phyloP scores from a whole-genome alignment of 2,797 vertebrate species.

The Falco rusticolus region DNA sequence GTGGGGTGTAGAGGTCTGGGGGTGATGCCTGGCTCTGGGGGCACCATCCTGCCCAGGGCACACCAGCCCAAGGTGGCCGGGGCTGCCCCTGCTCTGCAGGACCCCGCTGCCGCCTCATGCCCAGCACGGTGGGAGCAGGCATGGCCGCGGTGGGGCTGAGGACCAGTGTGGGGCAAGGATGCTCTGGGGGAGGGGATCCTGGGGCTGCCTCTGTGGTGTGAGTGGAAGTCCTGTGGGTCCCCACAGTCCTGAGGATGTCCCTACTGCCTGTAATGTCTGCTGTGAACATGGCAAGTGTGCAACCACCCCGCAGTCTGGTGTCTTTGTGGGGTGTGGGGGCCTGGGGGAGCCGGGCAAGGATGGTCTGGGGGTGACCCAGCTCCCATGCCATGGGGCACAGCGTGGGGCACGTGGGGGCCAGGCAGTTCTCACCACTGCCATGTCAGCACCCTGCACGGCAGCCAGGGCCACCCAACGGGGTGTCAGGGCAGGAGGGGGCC shows the following conservation, averaged over 20 bases:
- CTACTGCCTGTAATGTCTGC: conserved; percentile 12
- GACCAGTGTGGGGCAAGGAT: accelerated
- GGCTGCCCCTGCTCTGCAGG: neutral
- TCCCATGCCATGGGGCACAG: accelerated
- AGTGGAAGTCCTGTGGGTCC: accelerated
- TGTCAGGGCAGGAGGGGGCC: neutral
- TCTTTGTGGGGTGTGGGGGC: neutral
- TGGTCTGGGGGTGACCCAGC: neutral
- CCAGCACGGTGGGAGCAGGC: accelerated
- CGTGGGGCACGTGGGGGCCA: accelerated
- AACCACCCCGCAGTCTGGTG: neutral
- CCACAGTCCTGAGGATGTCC: neutral
- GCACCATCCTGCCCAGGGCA: neutral
- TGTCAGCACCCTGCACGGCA: neutral
- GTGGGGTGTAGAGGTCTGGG: accelerated
- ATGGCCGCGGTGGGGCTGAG: neutral
- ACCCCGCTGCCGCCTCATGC: accelerated
- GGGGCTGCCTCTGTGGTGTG: neutral
- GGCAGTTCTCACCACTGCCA: accelerated
- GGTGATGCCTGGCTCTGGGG: neutral
- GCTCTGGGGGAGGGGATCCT: neutral
- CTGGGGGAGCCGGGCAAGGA: accelerated
- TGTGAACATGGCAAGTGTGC: conserved; percentile 65
- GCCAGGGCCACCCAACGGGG: accelerated
- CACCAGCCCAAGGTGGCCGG: neutral